Evolutionary conservation across 2,888 invertebrate species (phyloP), one percentile per base, ranked within the genome.

Genomic region (Pharmacophagus antenor): DNA sequence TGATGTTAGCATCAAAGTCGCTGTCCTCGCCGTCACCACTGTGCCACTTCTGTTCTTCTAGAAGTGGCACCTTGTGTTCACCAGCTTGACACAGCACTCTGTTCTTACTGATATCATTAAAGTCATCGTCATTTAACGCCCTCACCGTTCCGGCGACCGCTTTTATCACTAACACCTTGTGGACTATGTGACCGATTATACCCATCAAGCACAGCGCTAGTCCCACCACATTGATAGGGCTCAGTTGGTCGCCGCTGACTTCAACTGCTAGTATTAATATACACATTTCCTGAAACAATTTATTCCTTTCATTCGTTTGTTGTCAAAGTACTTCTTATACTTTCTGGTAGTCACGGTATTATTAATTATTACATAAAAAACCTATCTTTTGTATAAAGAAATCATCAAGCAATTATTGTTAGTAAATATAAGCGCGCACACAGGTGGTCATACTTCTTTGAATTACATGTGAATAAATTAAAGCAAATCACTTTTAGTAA

Each of bases 231-330:
- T 99, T 99, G 56, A 98, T 86, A 2, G 91, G 76, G 62, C 95
- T 96, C 76, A 99, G 92, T 73, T 94, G 92, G 79, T 99, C 99
- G 8, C 97, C 96, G 73, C 96, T 96, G 70, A 95, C 93, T 74
- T 94, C 92, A 55, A 97, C 96, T 0, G 99, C 99, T 69, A 99
- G 86, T 50, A 95, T 94, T 70, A 99, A 90, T 64, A 97, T 98
- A 76, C 96, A 95, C 76, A 99, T 94, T 92, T 99, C 99, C 98
- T 98, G 85, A 15, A 92, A 92, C 66, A 55, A 58, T 42, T n/a
- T n/a, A n/a, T n/a, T n/a, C n/a, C n/a, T n/a, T n/a, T n/a, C n/a
- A n/a, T n/a, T 37, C 5, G 6, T 37, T n/a, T 37, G 6, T 15
- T 3, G 37, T 15, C n/a, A n/a, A n/a, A n/a, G n/a, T n/a, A n/a